A percentile compares a stretch with the other conserved stretches of the same genome.
These are phyloP conservation scores for Bombylius discolor DNA, from an alignment of 2,888 invertebrate species.

Conservation along the genomic window DNA sequence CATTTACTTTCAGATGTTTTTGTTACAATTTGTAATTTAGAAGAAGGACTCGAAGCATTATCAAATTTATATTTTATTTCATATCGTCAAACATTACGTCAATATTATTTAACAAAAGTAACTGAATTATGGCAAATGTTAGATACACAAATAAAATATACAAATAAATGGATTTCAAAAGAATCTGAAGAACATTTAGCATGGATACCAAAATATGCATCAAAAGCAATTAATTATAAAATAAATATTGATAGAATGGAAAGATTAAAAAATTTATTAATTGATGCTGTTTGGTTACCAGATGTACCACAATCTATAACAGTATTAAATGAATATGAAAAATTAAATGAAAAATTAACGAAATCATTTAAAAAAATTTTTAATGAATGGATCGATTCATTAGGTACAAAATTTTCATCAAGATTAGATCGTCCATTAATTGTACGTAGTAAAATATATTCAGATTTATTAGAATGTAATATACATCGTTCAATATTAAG, in stretches of 20 bases:
- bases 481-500: constrained; percentile 55
- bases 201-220: constrained; percentile 57
- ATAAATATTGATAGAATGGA: constrained; percentile 52
- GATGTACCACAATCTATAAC: constrained; percentile 58
- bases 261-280: constrained; percentile 50
- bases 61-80: constrained; percentile 67
- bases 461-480: constrained; percentile 63
- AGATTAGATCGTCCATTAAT: constrained; percentile 60
- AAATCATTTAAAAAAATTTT: constrained; percentile 41
- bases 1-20: constrained; percentile 70
- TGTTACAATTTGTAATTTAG: constrained; percentile 62
- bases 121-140: constrained; percentile 60
- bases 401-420: constrained; percentile 45
- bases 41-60: constrained; percentile 65
- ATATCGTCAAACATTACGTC: constrained; percentile 55
- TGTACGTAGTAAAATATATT: constrained; percentile 47
- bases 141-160: constrained; percentile 56
- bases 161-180: constrained; percentile 54
- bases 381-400: constrained; percentile 43
- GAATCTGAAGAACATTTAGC: constrained; percentile 49
- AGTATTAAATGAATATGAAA: constrained; percentile 38
- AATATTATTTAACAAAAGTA: constrained; percentile 56
- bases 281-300: constrained; percentile 65
- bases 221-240: constrained; percentile 53
- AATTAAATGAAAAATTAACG: constrained; percentile 23